Conservation (phyloP, 2,888 invertebrate species). For the Cheilosia variabilis region DNA sequence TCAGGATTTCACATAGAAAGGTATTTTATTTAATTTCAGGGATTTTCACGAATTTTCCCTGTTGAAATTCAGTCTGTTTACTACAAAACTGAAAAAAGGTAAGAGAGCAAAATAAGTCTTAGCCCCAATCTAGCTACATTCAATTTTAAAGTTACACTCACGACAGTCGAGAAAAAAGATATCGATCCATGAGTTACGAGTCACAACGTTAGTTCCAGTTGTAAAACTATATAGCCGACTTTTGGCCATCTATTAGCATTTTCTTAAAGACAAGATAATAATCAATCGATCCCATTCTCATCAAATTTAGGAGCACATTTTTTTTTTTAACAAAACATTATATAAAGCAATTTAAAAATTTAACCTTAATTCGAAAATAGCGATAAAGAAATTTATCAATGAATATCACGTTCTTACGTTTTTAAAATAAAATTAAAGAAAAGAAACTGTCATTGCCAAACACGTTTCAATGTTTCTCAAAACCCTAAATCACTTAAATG, state of each 20-base stretch:
- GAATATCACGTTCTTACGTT: conserved; percentile 65
- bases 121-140: too few relatives aligned
- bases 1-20: too few relatives aligned
- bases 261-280: not conserved
- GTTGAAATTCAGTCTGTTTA: too few relatives aligned
- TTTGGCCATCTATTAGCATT: not conserved
- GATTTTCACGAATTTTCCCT: too few relatives aligned
- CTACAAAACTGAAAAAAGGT: too few relatives aligned
- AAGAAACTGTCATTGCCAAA: conserved; percentile 12
- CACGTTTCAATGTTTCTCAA: not conserved
- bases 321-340: conserved; percentile 34
- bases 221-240: not conserved
- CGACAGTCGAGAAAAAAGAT: too few relatives aligned
- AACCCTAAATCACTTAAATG: conserved; percentile 1
- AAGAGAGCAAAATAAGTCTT: too few relatives aligned
- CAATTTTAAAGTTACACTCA: too few relatives aligned
- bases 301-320: conserved; percentile 46
- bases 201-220: not conserved
- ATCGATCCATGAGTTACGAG: too few relatives aligned
- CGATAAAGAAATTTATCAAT: conserved; percentile 44
- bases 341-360: conserved; percentile 38
- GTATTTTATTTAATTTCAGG: too few relatives aligned
- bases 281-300: conserved; percentile 39
- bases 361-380: conserved; percentile 48
- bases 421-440: conserved; percentile 18